Evolutionary conservation across 2,888 invertebrate genomes (phyloP).

Genomic region (Microdon myrmicae): DNA sequence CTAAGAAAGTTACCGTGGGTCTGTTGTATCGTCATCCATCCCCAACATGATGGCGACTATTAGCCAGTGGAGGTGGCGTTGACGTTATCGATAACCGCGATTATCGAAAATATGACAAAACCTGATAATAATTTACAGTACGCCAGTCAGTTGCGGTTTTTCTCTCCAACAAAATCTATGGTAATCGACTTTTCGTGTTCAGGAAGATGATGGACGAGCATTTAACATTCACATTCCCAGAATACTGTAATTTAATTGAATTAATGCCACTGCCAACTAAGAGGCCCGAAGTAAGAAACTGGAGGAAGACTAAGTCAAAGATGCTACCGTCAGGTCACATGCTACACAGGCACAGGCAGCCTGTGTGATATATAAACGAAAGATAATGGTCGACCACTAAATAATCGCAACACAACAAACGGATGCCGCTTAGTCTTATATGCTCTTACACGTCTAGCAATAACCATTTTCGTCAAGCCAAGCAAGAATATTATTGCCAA

Average conservation of each 20-base stretch:
- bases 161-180: background rate
- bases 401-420: too few species aligned
- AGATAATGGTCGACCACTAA: too few species aligned
- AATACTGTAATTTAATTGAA: background rate
- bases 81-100: constrained; percentile 32
- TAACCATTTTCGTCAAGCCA: too few species aligned
- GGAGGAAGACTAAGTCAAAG: too few species aligned
- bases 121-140: constrained; percentile 14
- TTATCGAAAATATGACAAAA: constrained; percentile 36
- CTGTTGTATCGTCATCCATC: constrained; percentile 1
- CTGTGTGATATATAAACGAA: too few species aligned
- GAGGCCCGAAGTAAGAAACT: too few species aligned
- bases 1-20: constrained; percentile 28
- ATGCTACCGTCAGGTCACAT: too few species aligned
- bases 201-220: constrained; percentile 24
- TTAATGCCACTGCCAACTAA: constrained; percentile 3
- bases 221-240: background rate
- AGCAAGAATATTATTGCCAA: too few species aligned
- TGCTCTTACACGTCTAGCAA: too few species aligned
- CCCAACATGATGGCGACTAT: background rate
- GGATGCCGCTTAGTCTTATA: too few species aligned
- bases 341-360: too few species aligned
- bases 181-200: constrained; percentile 39
- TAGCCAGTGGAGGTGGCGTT: background rate
- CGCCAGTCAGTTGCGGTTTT: background rate